These are phyloP conservation scores for Choloepus didactylus DNA, from an alignment of 2,797 vertebrate genomes.

Conservation along the genomic window DNA sequence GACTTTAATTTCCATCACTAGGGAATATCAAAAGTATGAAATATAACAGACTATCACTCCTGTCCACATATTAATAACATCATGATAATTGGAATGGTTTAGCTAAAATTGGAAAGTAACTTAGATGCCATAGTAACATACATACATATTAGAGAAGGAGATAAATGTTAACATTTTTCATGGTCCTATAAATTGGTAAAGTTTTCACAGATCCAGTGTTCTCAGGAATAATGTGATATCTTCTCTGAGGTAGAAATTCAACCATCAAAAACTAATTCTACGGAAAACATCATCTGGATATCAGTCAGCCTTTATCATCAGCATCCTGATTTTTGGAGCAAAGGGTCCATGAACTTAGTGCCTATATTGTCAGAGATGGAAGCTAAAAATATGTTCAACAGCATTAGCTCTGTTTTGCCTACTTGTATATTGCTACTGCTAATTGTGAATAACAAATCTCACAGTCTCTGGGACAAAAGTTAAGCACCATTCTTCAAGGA, in stretches of 20 bases:
- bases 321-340: neutral
- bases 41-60: neutral
- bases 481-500: neutral
- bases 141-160: neutral
- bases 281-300: neutral
- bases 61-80: neutral
- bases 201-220: neutral
- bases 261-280: neutral
- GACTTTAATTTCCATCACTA: neutral
- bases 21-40: neutral
- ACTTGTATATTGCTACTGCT: neutral
- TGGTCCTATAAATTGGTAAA: neutral
- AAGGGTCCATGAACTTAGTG: neutral
- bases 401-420: too few relatives aligned
- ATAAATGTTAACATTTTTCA: neutral
- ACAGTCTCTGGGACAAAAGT: neutral
- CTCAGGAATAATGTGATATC: neutral
- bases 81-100: neutral
- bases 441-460: accelerated
- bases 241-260: neutral
- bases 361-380: neutral
- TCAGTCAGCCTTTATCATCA: neutral
- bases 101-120: neutral
- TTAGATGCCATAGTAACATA: neutral
- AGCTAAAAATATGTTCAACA: neutral